Evolutionary conservation across 2,888 invertebrate genomes (phyloP).

Genomic region (Herminia tarsipennalis): DNA sequence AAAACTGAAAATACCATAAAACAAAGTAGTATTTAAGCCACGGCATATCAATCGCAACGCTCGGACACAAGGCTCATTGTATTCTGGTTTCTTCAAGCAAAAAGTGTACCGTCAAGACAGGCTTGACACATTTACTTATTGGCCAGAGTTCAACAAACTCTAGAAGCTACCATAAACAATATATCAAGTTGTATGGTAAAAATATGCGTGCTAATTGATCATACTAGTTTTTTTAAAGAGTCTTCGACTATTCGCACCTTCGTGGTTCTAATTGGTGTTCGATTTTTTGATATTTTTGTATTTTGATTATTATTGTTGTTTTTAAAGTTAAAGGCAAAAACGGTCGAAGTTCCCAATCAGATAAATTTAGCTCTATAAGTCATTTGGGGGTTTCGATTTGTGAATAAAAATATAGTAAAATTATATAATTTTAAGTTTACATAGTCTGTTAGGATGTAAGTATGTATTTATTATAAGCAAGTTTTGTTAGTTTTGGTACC

Average conservation of each 20-base stretch:
- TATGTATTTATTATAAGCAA: too few species aligned
- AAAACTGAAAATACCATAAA: constrained; percentile 3
- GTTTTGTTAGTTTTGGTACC: too few species aligned
- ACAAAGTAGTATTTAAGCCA: constrained; percentile 8
- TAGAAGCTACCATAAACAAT: constrained; percentile 45
- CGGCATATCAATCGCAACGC: constrained; percentile 31
- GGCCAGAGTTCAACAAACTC: constrained; percentile 52
- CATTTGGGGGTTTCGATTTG: too few species aligned
- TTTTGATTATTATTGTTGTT: too few species aligned
- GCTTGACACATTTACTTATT: constrained; percentile 56
- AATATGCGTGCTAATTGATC: constrained; percentile 17
- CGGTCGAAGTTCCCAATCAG: too few species aligned
- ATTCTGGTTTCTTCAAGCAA: constrained; percentile 49
- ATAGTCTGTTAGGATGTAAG: too few species aligned
- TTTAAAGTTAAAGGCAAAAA: not conserved
- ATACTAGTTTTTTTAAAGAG: constrained; percentile 2
- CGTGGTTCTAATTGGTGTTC: constrained; percentile 2
- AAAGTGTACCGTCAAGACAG: constrained; percentile 48
- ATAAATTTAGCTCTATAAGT: too few species aligned
- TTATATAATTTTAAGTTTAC: too few species aligned
- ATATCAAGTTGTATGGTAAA: constrained; percentile 29
- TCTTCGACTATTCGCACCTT: constrained; percentile 12
- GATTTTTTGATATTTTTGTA: not conserved
- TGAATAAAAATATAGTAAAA: too few species aligned
- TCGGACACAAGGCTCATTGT: constrained; percentile 38